Percentiles rank a stretch among this genome's conserved stretches.
These are phyloP conservation scores for Paramormyrops hopkinsi DNA, from an alignment of 2,797 vertebrate genomes.

Conservation along the genomic window DNA sequence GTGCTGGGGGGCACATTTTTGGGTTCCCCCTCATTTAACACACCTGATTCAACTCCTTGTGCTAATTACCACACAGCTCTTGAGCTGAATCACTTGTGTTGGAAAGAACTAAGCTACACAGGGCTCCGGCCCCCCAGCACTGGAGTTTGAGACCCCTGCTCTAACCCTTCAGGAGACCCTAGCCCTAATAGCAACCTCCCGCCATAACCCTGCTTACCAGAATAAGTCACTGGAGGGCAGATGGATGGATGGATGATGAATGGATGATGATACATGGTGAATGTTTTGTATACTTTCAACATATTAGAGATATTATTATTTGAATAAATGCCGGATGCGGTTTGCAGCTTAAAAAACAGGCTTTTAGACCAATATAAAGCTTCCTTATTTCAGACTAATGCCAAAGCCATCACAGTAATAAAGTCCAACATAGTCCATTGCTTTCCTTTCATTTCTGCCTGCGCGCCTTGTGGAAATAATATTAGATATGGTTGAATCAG, in stretches of 20 bases:
- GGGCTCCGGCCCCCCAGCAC: no score
- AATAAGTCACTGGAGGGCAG: neutral
- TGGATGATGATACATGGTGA: neutral
- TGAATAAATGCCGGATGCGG: neutral
- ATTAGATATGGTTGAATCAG: constrained; percentile 18
- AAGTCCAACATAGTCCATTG: neutral
- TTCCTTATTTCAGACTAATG: neutral
- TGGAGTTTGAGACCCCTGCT: neutral
- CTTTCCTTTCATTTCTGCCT: neutral
- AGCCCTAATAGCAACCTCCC: neutral
- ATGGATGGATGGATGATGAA: neutral
- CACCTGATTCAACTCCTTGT: no score
- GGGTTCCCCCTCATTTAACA: no score
- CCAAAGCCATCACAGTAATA: constrained; percentile 8
- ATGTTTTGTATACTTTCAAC: neutral
- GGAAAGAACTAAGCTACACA: no score
- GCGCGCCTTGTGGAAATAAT: constrained; percentile 9
- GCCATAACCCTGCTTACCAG: neutral
- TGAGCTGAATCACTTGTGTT: no score
- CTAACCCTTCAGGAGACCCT: neutral
- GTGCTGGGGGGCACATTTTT: no score
- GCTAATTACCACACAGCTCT: no score
- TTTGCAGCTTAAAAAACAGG: neutral
- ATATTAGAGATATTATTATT: neutral
- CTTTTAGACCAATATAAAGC: neutral